phyloP scores from a whole-genome alignment of 2,797 vertebrate species.

The Anolis apletophallus region DNA sequence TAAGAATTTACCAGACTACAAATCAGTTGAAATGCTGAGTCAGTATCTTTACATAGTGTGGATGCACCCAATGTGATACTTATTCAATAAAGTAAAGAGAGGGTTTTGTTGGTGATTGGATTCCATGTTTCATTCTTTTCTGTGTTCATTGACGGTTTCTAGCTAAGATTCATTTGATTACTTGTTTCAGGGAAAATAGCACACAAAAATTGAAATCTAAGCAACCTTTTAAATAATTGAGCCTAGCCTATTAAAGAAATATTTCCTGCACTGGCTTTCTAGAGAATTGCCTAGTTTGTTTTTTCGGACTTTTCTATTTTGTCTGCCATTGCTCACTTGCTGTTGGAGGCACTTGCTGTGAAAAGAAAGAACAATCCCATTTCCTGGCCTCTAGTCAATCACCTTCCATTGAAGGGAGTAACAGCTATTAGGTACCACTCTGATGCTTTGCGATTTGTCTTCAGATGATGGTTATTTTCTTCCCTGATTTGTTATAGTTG shows the following conservation, averaged over 20 bases:
- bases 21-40: too few species aligned
- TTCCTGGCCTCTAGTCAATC: conserved; percentile 29
- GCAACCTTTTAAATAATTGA: background rate
- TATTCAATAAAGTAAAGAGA: background rate
- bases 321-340: background rate
- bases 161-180: background rate
- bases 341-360: conserved; percentile 20
- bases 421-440: conserved; percentile 7
- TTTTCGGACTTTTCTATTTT: conserved; percentile 39
- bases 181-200: background rate
- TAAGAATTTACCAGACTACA: too few species aligned
- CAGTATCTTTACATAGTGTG: too few species aligned
- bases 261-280: background rate
- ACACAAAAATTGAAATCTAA: conserved; percentile 12
- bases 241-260: background rate
- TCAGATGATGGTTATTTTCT: conserved; percentile 27
- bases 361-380: background rate
- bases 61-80: background rate
- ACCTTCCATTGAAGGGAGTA: conserved; percentile 17
- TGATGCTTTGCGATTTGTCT: conserved; percentile 20
- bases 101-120: background rate
- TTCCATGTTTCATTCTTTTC: background rate
- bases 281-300: conserved; percentile 13
- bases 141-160: background rate
- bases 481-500: conserved; percentile 36